Conservation (phyloP, 2,797 vertebrate species). For the Hozukius guyotensis region DNA sequence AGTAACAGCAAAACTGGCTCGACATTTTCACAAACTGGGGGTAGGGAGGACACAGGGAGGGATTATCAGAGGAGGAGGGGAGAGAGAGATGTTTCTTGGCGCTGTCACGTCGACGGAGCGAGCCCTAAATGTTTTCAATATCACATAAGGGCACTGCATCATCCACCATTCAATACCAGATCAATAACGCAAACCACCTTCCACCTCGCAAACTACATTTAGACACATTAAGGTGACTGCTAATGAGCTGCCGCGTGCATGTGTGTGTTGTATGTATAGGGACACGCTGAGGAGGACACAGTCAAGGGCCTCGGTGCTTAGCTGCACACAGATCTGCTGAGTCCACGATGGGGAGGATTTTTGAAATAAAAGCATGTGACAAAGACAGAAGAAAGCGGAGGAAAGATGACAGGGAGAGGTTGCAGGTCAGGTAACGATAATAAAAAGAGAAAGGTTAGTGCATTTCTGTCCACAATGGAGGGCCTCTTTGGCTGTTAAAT, state of each 20-base stretch:
- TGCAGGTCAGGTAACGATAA: constrained; percentile 47
- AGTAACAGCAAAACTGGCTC: constrained; percentile 5
- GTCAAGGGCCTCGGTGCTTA: constrained; percentile 60
- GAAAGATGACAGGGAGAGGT: constrained; percentile 51
- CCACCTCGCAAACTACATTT: constrained; percentile 78
- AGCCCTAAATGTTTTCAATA: constrained; percentile 80
- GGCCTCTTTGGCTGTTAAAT: constrained; percentile 57
- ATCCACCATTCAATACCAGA: constrained; percentile 76
- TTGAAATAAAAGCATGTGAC: constrained; percentile 53
- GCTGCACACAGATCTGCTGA: constrained; percentile 64
- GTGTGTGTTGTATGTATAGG: neutral
- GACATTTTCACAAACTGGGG: constrained; percentile 25
- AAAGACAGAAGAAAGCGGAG: constrained; percentile 53
- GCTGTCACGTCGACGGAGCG: constrained; percentile 45
- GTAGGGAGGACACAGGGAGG: constrained; percentile 23
- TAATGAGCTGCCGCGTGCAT: constrained; percentile 66
- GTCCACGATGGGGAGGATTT: constrained; percentile 48
- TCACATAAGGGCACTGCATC: constrained; percentile 82
- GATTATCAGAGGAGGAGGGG: constrained; percentile 45
- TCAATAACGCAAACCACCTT: constrained; percentile 81
- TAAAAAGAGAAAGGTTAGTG: constrained; percentile 48
- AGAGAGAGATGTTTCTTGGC: constrained; percentile 42
- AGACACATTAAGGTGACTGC: constrained; percentile 83
- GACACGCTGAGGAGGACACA: constrained; percentile 56
- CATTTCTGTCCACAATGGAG: constrained; percentile 39